Evolutionary conservation across 2,113 vertebrate genomes (phyloP), one percentile per base, ranked within the genome.

Genomic region (Gallinago media): DNA sequence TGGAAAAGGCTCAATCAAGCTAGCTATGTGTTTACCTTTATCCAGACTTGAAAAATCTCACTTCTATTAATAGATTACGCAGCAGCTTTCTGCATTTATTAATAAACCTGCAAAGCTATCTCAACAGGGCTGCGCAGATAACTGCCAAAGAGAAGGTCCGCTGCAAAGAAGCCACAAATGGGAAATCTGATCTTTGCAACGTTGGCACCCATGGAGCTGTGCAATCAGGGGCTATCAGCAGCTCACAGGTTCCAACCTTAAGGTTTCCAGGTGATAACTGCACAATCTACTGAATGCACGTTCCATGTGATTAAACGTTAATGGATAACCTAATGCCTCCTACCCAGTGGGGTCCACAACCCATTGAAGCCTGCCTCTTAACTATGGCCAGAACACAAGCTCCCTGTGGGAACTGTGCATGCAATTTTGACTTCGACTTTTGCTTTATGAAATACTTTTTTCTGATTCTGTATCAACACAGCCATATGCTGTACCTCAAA

Each of bases 241-340:
- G 44, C 82, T 89, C 56, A 5, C 88, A 95, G 66, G 56, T 85
- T 22, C 61, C 73, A 94, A 27, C 65, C 52, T 22, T 19, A 12
- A 36, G 47, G 61, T 16, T 65, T 72, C 82, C 62, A 75, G 52
- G 66, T 52, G 86, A 72, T 12, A 87, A 78, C 66, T 36, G 38
- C 58, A 27, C 80, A 85, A 93, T 85, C 89, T 91, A 17, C 56
- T 71, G 9, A 75, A 32, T 4, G 8, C 80, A 85, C 42, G 70
- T 34, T 36, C 63, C 54, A 4, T 34, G 50, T 15, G 32, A 95
- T 91, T 89, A 94, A 95, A 91, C 79, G 40, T 38, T 12, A 74
- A 62, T 4, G 1, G 76, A 65, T 75, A 75, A 89, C 66, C 58
- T 73, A 56, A 55, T 50, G 47, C 40, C 44, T 92, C 49, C 44